A percentile compares a stretch with the other conserved stretches of the same genome.
Conservation (phyloP, 2,888 invertebrate genomes). For the Merodon equestris region DNA sequence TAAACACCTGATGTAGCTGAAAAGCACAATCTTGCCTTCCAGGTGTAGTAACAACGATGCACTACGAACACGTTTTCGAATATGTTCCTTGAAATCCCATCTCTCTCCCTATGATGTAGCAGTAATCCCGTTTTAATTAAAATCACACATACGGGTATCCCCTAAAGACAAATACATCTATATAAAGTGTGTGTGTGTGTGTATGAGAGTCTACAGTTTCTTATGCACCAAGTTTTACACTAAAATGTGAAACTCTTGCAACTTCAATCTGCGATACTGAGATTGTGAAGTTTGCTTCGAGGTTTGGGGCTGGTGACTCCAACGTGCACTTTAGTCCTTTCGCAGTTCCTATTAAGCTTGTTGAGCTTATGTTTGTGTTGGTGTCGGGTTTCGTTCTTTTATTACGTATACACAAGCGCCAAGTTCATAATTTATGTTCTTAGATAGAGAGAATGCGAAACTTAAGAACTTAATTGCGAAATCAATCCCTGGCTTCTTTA, state of each 20-base stretch:
- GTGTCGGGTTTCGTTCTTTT: too few species aligned
- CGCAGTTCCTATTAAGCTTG: conserved; percentile 5
- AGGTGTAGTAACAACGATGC: conserved; percentile 7
- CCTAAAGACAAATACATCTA: not conserved
- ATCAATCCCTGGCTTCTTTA: conserved; percentile 34
- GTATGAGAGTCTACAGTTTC: conserved; percentile 17
- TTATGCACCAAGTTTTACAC: conserved; percentile 24
- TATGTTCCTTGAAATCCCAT: conserved; percentile 17
- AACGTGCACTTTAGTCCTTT: conserved; percentile 20
- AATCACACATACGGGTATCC: conserved; percentile 26
- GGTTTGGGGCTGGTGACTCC: conserved; percentile 1
- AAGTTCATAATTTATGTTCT: conserved; percentile 18
- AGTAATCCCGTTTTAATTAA: conserved; percentile 48
- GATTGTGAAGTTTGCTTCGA: conserved; percentile 16
- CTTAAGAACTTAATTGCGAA: conserved; percentile 49
- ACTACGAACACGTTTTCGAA: conserved; percentile 8
- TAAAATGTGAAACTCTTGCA: conserved; percentile 31
- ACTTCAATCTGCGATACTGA: conserved; percentile 15
- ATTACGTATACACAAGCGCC: conserved; percentile 10
- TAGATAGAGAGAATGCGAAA: not conserved
- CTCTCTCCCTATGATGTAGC: conserved; percentile 13
- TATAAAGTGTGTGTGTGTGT: not conserved
- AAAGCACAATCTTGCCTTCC: conserved; percentile 23
- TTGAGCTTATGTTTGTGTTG: too few species aligned
- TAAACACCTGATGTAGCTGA: conserved; percentile 11